Conservation (phyloP, 2,888 invertebrate species). For the Yponomeuta cagnagella region DNA sequence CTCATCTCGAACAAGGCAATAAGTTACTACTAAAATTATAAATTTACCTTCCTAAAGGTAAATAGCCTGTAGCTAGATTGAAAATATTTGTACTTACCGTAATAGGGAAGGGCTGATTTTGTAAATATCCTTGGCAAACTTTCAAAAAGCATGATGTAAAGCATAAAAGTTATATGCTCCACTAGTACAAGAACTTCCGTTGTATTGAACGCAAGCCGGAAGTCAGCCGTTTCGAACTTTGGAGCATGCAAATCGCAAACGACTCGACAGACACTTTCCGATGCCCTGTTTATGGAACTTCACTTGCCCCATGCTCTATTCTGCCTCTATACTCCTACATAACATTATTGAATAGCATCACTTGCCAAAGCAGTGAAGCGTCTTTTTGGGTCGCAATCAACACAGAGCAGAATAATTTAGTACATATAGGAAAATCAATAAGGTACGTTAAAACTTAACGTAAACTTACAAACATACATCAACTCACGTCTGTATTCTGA, state of each 20-base stretch:
- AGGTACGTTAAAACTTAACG: no score
- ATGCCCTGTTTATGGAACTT: conserved; percentile 19
- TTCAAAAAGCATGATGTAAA: background rate
- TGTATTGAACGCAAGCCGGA: conserved; percentile 31
- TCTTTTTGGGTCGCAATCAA: no score
- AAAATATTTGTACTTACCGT: background rate
- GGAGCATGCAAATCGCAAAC: conserved; percentile 33
- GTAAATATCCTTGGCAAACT: background rate
- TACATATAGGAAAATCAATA: no score
- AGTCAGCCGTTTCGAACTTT: conserved; percentile 35
- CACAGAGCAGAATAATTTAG: no score
- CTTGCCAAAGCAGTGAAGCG: no score
- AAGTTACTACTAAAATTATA: no score
- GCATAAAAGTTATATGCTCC: conserved; percentile 26
- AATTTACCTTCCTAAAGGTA: no score
- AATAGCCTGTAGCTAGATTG: no score
- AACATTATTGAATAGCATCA: no score
- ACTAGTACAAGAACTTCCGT: conserved; percentile 33
- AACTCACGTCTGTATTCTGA: no score
- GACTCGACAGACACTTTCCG: conserved; percentile 27
- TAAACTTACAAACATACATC: no score
- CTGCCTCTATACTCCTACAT: background rate
- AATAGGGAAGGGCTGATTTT: background rate
- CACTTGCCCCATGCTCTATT: background rate
- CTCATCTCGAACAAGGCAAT: no score